These are phyloP conservation scores for Palythoa caribaeorum DNA, from an alignment of 92 coral and sea anemone species.

Conservation along the genomic window DNA sequence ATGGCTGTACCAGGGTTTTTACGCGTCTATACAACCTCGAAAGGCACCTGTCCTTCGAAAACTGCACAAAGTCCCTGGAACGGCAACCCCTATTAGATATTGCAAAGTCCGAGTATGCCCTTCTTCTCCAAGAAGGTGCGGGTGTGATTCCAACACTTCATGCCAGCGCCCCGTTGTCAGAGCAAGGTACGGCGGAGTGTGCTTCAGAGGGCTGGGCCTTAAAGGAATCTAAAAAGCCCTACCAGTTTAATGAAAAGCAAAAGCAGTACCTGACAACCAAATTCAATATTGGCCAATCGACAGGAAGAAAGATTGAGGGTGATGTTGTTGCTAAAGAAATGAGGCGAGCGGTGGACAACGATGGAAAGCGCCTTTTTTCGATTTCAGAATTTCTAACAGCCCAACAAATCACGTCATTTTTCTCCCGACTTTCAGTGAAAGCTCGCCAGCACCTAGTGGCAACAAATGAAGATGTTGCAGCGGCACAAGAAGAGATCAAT, in stretches of 20 bases:
- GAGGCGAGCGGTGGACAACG: conserved; percentile 5
- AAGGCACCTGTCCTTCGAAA: conserved; percentile 21
- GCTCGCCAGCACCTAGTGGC: not conserved
- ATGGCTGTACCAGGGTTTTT: not conserved
- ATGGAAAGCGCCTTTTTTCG: conserved; percentile 1
- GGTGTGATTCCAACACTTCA: conserved; percentile 1
- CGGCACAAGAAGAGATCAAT: conserved; percentile 19
- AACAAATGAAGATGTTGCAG: conserved; percentile 17
- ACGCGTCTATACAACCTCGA: not conserved
- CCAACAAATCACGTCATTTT: conserved; percentile 17
- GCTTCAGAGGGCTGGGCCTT: conserved; percentile 24
- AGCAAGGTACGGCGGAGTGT: conserved; percentile 1
- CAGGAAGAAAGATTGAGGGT: conserved; percentile 12
- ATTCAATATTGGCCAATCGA: conserved; percentile 3
- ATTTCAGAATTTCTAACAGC: not conserved
- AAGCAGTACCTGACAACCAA: not conserved
- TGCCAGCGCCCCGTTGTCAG: not conserved
- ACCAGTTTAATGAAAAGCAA: not conserved
- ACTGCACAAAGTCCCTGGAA: not conserved
- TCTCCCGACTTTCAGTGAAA: conserved; percentile 9
- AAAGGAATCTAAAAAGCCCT: not conserved
- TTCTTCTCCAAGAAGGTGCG: not conserved
- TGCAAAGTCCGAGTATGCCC: conserved; percentile 2
- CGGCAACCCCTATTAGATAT: conserved; percentile 20
- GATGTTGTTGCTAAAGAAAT: conserved; percentile 12